Evolutionary conservation across 2,888 invertebrate species (phyloP), one percentile per base, ranked within the genome.

Genomic region (Frankliniella fusca): DNA sequence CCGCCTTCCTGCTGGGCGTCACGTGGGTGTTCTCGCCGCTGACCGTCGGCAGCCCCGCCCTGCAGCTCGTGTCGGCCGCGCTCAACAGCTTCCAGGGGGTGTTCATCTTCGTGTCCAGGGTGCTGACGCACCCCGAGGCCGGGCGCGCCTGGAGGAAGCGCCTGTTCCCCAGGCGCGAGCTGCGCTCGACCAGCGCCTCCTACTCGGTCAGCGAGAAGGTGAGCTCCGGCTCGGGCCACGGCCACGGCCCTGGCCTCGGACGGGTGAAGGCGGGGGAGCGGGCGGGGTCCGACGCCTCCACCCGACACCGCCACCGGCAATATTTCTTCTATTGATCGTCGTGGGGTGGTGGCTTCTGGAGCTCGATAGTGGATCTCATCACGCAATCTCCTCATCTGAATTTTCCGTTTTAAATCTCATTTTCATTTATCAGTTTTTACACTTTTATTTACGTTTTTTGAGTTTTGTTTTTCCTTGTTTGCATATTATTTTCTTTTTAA

Each of bases 1-100:
- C 27, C 12, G 70, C 70, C 70, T 76, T 76, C 70, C 70, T 76
- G 70, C 70, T 76, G 70, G 70, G 70, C 23, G 70, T 76, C 11
- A 76, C 70, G 27, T 76, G 70, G 70, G 27, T 27, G 70, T 27
- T 76, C 27, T 76, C 70, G 70, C 70, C 70, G 23, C 70, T 76
- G 27, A 27, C 70, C 70, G 27, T 11, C 11, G 27, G 9, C 23
- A 27, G 27, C 70, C 11, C 27, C 27, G 27, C 27, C 27, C 9
- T 76, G 70, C 23, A 12, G 23, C 27, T 76, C 11, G 27, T 23
- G 23, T 76, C 70, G 27, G 10, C 70, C 23, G 70, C 27, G 23
- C 70, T 76, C 70, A 76, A 76, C 70, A 27, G 23, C 23, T 23
- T 23, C 23, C 70, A 76, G 70, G 70, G 70, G 27, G 23, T 76